phyloP scores from a whole-genome alignment of 2,113 vertebrate genomes.

The Tyto alba region DNA sequence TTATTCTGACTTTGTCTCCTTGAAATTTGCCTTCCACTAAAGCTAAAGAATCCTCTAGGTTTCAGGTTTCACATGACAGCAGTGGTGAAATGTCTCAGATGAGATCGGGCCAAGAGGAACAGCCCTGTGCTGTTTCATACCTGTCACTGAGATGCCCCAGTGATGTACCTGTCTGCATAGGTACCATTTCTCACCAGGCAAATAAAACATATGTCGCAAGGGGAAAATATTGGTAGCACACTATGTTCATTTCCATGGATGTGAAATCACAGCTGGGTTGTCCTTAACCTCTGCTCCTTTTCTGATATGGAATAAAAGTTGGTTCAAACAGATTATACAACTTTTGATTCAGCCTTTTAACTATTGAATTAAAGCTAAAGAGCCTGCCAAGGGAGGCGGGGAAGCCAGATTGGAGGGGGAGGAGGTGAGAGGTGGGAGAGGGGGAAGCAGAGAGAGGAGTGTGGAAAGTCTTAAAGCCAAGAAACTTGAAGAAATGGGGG shows the following conservation, averaged over 20 bases:
- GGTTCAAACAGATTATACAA: constrained; percentile 71
- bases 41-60: neutral
- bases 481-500: constrained; percentile 70
- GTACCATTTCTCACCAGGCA: neutral
- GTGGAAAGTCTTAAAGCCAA: constrained; percentile 76
- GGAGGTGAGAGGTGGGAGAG: constrained; percentile 81
- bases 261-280: neutral
- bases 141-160: neutral
- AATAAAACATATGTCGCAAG: rapidly evolving
- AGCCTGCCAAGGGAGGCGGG: constrained; percentile 77
- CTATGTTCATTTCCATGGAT: neutral
- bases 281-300: neutral
- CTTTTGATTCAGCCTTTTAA: constrained; percentile 77
- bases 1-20: neutral
- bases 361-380: constrained; percentile 80
- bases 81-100: neutral
- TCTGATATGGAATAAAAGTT: constrained; percentile 64
- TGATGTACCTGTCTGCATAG: neutral
- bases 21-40: neutral
- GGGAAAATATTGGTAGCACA: neutral
- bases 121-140: neutral
- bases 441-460: constrained; percentile 73
- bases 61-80: neutral
- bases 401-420: constrained; percentile 82
- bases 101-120: neutral